Percentiles rank a stretch among this genome's conserved stretches.
These are phyloP conservation scores for Macroteleia sp. DNA, from an alignment of 2,888 invertebrate genomes.

Conservation along the genomic window DNA sequence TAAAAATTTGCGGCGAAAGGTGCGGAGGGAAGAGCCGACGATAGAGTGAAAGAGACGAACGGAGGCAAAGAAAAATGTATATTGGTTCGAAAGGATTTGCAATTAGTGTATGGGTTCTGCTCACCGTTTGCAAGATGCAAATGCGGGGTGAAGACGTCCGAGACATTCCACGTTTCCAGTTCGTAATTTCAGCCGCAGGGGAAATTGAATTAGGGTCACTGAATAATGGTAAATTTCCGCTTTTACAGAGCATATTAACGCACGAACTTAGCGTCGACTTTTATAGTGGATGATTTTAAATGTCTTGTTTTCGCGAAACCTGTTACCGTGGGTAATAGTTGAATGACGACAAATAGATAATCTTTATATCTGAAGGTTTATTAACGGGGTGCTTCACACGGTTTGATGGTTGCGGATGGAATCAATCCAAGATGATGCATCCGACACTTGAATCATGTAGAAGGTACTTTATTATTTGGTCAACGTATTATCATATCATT, in stretches of 20 bases:
- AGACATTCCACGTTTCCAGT: constrained; percentile 16
- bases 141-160: constrained; percentile 20
- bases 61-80: constrained; percentile 1
- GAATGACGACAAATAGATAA: too few species aligned
- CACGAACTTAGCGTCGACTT: constrained; percentile 37
- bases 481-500: constrained; percentile 20
- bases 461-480: constrained; percentile 20
- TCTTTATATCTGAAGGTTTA: too few species aligned
- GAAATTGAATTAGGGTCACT: constrained; percentile 44
- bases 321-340: too few species aligned
- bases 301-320: too few species aligned
- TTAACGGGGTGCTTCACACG: too few species aligned
- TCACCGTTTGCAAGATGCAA: constrained; percentile 26
- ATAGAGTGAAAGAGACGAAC: constrained; percentile 1
- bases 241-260: constrained; percentile 39
- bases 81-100: constrained; percentile 34
- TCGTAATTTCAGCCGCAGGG: constrained; percentile 21
- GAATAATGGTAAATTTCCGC: constrained; percentile 38
- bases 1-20: constrained; percentile 51
- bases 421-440: not conserved
- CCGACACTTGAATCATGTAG: not conserved
- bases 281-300: too few species aligned
- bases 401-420: not conserved
- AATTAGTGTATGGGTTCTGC: constrained; percentile 34
- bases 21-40: constrained; percentile 2